phyloP scores from a whole-genome alignment of 2,888 invertebrate genomes.

The Lepidochitona cinerea region DNA sequence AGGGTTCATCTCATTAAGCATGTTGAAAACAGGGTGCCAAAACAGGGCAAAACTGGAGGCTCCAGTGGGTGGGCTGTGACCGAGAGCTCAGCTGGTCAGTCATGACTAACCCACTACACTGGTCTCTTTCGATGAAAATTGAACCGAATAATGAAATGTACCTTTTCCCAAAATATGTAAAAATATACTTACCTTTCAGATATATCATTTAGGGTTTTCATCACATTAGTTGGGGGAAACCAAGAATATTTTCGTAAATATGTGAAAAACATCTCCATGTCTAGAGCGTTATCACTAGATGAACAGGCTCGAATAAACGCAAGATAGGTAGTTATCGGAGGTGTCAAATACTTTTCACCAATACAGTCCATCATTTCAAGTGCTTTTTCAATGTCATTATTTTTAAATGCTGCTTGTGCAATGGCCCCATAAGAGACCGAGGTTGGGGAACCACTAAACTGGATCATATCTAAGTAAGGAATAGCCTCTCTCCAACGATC shows the following conservation, averaged over 20 bases:
- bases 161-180: too few species aligned
- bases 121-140: background rate
- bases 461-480: constrained; percentile 27
- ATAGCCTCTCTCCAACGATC: constrained; percentile 32
- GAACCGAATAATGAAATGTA: background rate
- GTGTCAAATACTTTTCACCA: constrained; percentile 3
- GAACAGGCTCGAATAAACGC: constrained; percentile 10
- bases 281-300: background rate
- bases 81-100: too few species aligned
- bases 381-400: constrained; percentile 16
- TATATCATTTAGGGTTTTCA: background rate
- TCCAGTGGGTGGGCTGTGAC: too few species aligned
- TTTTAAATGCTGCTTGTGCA: constrained; percentile 18
- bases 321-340: constrained; percentile 10
- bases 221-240: constrained; percentile 7
- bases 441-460: constrained; percentile 1
- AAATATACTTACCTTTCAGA: constrained; percentile 9
- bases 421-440: constrained; percentile 12
- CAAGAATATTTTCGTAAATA: constrained; percentile 12
- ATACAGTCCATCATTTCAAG: constrained; percentile 15
- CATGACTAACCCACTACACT: too few species aligned
- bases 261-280: background rate
- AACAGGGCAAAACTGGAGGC: too few species aligned
- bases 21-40: too few species aligned
- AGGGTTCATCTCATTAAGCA: too few species aligned